Evolutionary conservation across 2,797 vertebrate species (phyloP), one percentile per base, ranked within the genome.

Genomic region (Poeciliopsis gracilis): DNA sequence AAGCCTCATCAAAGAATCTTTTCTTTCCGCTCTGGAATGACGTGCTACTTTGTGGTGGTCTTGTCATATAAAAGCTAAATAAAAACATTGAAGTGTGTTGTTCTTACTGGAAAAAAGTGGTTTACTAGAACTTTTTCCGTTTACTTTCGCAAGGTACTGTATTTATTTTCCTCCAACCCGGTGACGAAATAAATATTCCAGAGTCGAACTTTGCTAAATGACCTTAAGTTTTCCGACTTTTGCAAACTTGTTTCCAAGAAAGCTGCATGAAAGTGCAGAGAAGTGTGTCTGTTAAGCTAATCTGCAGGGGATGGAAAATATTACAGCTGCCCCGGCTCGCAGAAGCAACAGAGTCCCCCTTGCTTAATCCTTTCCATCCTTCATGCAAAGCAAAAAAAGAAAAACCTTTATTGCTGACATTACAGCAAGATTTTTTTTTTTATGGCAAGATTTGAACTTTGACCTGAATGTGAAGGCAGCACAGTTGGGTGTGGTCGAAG

Each of bases 361-460:
- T 71, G 59, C 78, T 79, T 80, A n/a, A 55, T 77, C 7, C 43
- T 74, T 76, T 78, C 77, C 77, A 55, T 61, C 75, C 59, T 79
- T 78, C 49, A 25, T 81, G 77, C 77, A 55, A 72, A 77, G 47
- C 20, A 18, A 43, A 43, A 0, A 0, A 47, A 28, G 30, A 75
- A 66, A 80, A 36, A 10, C 33, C 76, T 77, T 83, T 86, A 82
- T 76, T 84, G 80, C 77, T 36, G 76, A 86, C 80, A 77, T 80
- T 73, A 86, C 5, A 47, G 80, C 77, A 82, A 77, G 75, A 89
- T 75, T 77, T 93, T 20, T 18, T 47, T 49, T 6, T 47, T 49
- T 47, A 85, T 10, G 51, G 79, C 78, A 83, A 77, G 75, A 89
- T 76, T 77, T 93, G 85, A 93, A 86, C 92, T 89, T 82, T 94